Evolutionary conservation across 2,113 vertebrate species (phyloP).

Genomic region (Rhinolophus sinicus): DNA sequence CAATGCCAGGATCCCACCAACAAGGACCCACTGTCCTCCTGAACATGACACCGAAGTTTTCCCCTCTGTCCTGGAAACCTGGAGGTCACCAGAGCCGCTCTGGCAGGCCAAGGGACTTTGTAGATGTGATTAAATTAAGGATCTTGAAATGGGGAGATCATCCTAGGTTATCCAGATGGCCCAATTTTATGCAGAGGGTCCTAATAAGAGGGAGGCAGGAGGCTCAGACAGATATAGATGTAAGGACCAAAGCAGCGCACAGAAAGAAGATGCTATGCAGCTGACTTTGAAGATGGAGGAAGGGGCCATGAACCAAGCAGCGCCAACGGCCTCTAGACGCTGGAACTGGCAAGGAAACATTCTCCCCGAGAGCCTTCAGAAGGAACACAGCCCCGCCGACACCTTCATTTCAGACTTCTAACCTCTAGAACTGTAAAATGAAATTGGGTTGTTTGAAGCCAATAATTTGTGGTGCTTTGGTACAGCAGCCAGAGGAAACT

Average conservation of each 20-base stretch:
- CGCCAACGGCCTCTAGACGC: background rate
- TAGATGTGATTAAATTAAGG: background rate
- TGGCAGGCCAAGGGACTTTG: background rate
- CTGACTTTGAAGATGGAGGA: background rate
- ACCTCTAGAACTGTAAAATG: background rate
- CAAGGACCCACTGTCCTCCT: fast-evolving
- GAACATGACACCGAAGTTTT: background rate
- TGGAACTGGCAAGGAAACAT: background rate
- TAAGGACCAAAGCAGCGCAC: background rate
- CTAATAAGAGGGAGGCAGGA: background rate
- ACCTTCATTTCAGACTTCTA: background rate
- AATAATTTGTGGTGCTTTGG: background rate
- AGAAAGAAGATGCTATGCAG: background rate
- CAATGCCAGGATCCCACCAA: background rate
- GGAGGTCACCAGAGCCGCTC: background rate
- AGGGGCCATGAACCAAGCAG: background rate
- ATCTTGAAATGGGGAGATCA: background rate
- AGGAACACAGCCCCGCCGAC: background rate
- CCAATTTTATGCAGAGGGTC: background rate
- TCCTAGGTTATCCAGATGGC: background rate
- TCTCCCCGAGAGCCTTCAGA: background rate
- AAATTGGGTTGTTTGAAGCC: background rate
- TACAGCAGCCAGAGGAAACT: background rate
- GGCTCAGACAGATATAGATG: background rate
- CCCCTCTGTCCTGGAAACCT: background rate